A percentile compares a stretch with the other conserved stretches of the same genome.
Conservation (phyloP, 35 echinoderm and acorn worm species). For the Ophioderma brevispina region DNA sequence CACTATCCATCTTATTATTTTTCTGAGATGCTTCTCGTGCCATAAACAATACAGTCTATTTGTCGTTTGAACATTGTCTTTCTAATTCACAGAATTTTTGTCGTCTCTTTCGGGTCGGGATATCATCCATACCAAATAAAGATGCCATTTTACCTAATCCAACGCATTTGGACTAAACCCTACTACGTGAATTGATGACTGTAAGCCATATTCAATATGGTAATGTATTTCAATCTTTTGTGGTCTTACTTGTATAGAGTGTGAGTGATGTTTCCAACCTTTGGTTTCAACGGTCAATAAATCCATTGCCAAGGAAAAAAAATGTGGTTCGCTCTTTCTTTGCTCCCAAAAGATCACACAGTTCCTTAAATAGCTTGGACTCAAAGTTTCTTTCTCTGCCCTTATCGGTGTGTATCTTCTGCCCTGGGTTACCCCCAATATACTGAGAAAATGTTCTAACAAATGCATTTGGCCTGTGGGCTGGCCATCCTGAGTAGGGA, state of each 20-base stretch:
- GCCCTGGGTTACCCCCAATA: not conserved
- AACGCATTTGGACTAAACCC: not conserved
- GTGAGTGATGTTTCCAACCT: not conserved
- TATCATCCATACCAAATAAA: not conserved
- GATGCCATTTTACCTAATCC: not conserved
- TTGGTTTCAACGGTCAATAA: slow-evolving; percentile 15
- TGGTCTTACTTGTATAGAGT: not conserved
- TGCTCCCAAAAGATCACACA: slow-evolving; percentile 28
- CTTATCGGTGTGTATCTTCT: slow-evolving; percentile 29
- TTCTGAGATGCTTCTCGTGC: not conserved
- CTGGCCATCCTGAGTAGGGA: too few species aligned
- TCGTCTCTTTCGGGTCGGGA: too few species aligned
- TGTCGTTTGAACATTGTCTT: not conserved
- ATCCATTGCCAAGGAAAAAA: not conserved
- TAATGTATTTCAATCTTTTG: slow-evolving; percentile 23
- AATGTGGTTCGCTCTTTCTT: slow-evolving; percentile 35
- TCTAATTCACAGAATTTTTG: not conserved
- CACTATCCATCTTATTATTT: not conserved
- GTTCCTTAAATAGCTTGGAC: slow-evolving; percentile 7
- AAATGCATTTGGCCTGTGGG: too few species aligned
- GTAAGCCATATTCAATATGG: slow-evolving; percentile 28
- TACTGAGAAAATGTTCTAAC: too few species aligned
- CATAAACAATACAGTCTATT: not conserved
- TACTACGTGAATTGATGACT: slow-evolving; percentile 4
- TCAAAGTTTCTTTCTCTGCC: slow-evolving; percentile 49